Evolutionary conservation across 1,140 invertebrate species (phyloP), one percentile per base, ranked within the genome.

Genomic region (Drosophila repletoides): DNA sequence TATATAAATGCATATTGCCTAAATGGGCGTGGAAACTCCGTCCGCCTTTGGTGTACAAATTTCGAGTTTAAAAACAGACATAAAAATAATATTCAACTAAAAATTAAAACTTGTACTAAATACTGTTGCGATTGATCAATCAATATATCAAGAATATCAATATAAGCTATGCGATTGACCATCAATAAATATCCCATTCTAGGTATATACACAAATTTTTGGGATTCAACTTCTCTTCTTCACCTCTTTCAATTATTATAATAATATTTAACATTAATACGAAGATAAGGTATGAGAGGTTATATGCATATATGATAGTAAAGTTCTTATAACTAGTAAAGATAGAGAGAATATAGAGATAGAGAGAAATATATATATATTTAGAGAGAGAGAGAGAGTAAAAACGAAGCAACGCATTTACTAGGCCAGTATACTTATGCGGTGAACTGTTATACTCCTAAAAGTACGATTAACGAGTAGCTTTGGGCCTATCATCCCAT

Each of bases 41-140:
- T 49, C 34, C 7, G 12, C 14, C 7, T 31, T 58, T 21, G 28
- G 24, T 21, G 34, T 31, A 61, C 14, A 64, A 79, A 40, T 61
- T 41, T 15, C 34, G 56, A 58, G 59, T 51, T 56, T n/a, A n/a
- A n/a, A 28, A 72, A 69, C 53, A 67, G 58, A 83, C 58, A 76
- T 65, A 48, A 66, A 61, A 61, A 34, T 64, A 40, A 67, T 67
- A 41, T 41, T 81, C 29, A 83, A 56, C 79, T 71, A 83, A 63
- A 46, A 84, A 84, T 80, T 74, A 83, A 79, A 66, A 55, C 45
- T 74, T 48, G 14, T 46, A 70, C 75, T 73, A 69, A 77, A 63
- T 64, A 69, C 59, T 33, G 53, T 64, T 64, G 40, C 43, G 41
- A 48, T n/a, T n/a, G n/a, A n/a, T 64, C 21, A 52, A 53, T 21